Evolutionary conservation across 2,113 vertebrate species (phyloP).

Genomic region (Salvelinus sp.): DNA sequence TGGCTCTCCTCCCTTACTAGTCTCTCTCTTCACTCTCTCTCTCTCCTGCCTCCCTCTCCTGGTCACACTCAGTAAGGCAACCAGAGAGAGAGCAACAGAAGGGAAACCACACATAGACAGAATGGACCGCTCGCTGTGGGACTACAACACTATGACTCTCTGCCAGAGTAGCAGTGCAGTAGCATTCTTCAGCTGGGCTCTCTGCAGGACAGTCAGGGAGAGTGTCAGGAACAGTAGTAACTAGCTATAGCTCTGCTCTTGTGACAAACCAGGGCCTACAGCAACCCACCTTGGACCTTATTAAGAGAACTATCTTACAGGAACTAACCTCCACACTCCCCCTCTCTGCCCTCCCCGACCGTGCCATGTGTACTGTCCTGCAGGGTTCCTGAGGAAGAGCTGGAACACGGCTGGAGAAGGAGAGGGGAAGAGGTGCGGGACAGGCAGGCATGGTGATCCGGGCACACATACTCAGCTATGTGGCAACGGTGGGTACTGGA

Average conservation of each 20-base stretch:
- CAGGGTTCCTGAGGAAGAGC: slow-evolving; percentile 91
- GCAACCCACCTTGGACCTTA: not conserved
- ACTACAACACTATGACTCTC: not conserved
- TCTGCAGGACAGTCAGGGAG: not conserved
- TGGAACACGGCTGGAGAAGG: slow-evolving; percentile 93
- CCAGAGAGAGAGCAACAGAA: not conserved
- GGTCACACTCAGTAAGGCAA: not conserved
- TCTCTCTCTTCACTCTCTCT: not conserved
- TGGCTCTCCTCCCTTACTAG: not conserved
- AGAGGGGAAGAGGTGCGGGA: slow-evolving; percentile 85
- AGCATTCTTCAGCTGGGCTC: too few species aligned
- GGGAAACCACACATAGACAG: too few species aligned
- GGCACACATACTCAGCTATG: slow-evolving; percentile 92
- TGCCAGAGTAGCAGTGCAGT: not conserved
- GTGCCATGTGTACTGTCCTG: slow-evolving; percentile 38
- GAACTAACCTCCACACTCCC: not conserved
- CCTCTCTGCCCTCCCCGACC: not conserved
- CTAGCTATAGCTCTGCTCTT: not conserved
- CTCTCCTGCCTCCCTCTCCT: not conserved
- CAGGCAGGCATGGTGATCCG: slow-evolving; percentile 87
- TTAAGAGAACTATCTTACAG: not conserved
- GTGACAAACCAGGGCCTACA: not conserved
- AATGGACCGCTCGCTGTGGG: too few species aligned
- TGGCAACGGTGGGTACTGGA: slow-evolving; percentile 83
- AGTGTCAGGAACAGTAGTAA: not conserved